Base-by-base conservation (phyloP, 2,888 invertebrate genomes). In the Cloeon dipterum region DNA sequence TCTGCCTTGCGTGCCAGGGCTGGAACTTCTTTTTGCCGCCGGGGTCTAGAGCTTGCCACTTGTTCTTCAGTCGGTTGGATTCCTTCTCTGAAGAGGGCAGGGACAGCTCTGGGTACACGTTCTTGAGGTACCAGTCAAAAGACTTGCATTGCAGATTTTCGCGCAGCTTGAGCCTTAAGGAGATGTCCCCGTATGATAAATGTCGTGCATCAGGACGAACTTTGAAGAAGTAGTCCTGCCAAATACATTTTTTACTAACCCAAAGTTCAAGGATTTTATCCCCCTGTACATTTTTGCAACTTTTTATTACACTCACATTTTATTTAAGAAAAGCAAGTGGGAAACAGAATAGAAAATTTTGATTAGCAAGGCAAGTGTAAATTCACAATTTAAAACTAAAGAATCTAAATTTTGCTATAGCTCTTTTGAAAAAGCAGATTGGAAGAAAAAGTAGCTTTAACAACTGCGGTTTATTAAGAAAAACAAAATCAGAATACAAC, bases 41-140 rank as follows among this genome's bases (percentile, higher is more conserved):
- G 26, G 23, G 18, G 11, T 66, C 63, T 1, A 75, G 54, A 14
- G 66, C 66, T 2, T 62, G 62, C 58, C 70, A 64, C 48, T 68
- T 69, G 42, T 62, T 58, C 45, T 69, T 67, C 36, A 68, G 59
- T 41, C 62, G 60, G 16, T 34, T 37, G 19, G 39, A 39, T 8
- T 35, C 14, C 14, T 41, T 42, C 14, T 40, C 39, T 14, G 42
- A 39, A 5, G 68, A 66, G 0, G 76, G 78, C 10, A 70, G 52
- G 37, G 68, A 65, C 35, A 86, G 50, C 52, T 83, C 81, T 0
- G 86, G 85, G 54, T 89, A 89, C 3, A 91, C 63, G 42, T 72
- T 74, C 37, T 78, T 70, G 44, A 91, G 54, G 49, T 85, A 91
- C 89, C 89, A 91, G 39, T 74, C 66, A 55, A 91, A 91, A 18